Evolutionary conservation across 2,113 vertebrate species (phyloP), one percentile per base, ranked within the genome.

Genomic region (Microtus ochrogaster): DNA sequence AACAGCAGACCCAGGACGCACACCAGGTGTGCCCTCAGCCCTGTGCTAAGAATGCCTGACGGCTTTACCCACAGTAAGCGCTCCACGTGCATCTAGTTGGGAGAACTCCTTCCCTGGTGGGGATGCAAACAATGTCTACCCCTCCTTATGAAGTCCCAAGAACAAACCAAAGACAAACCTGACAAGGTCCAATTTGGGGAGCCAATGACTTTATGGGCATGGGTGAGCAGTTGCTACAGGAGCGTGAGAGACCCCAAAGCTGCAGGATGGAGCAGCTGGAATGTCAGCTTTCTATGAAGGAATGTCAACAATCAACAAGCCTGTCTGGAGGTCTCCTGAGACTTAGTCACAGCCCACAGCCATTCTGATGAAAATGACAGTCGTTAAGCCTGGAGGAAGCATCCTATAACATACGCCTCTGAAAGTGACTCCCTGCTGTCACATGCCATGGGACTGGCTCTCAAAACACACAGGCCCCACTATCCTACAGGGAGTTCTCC

Each of bases 61-160:
- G 0, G 0, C 10, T 9, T 21, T 7, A 85, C 73, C 3, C 1
- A 30, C 10, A 17, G 7, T 28, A 16, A 49, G 39, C 19, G 2
- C 36, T 5, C 21, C 39, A 41, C 5, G 6, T 49, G 14, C 1
- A 3, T 13, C 52, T 52, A 33, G 41, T 7, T 85, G 17, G 17
- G 63, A 66, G 41, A 47, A 33, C 36, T 65, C 39, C n/a, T 66
- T 85, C 61, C 41, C 83, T 4, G 30, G 41, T 0, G 65, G 28
- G 66, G 28, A 22, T 66, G 83, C 7, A 68, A 22, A 49, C 63
- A 68, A 22, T 0, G 1, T 6, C 41, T 85, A 47, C 41, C 61
- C 83, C 28, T 68, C 41, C 28, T 68, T 8, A 49, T 0, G 3
- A 66, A 47, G 41, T 68, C 61, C 28, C 41, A 49, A 36, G 61